phyloP scores from a whole-genome alignment of 2,888 invertebrate species.

The Strigamia crassipes region DNA sequence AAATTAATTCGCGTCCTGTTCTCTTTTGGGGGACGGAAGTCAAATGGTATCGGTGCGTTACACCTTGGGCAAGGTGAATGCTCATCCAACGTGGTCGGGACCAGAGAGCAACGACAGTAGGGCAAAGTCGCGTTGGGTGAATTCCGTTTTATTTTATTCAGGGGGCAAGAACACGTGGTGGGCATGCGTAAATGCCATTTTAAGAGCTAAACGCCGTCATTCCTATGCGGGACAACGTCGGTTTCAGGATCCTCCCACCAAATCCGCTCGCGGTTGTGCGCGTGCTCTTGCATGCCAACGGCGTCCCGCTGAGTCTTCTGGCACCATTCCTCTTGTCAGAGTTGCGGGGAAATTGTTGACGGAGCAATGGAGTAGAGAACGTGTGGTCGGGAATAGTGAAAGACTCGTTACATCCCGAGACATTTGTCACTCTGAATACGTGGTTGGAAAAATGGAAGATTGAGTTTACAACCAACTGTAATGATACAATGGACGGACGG shows the following conservation, averaged over 20 bases:
- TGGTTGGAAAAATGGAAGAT: background rate
- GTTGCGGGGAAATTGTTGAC: conserved; percentile 27
- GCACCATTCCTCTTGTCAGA: conserved; percentile 23
- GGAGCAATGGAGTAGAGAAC: conserved; percentile 42
- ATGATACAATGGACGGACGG: background rate
- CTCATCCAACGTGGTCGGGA: background rate
- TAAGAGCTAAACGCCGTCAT: conserved; percentile 32
- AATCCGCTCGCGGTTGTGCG: conserved; percentile 38
- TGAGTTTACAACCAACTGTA: background rate
- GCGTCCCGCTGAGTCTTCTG: conserved; percentile 7
- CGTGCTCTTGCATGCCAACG: conserved; percentile 29
- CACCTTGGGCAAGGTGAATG: background rate
- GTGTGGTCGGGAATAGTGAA: conserved; percentile 24
- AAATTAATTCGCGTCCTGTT: background rate
- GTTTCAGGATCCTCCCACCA: conserved; percentile 35
- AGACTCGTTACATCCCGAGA: conserved; percentile 2
- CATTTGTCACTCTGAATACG: background rate
- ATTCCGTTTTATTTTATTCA: background rate
- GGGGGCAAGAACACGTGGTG: conserved; percentile 29
- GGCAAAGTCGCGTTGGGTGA: background rate
- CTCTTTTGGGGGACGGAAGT: background rate
- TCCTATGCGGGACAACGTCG: conserved; percentile 10
- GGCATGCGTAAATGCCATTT: conserved; percentile 17
- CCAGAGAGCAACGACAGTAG: background rate
- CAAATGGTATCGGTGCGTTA: background rate